Conservation (phyloP, 2,888 invertebrate genomes). For the Rhogogaster chlorosoma region DNA sequence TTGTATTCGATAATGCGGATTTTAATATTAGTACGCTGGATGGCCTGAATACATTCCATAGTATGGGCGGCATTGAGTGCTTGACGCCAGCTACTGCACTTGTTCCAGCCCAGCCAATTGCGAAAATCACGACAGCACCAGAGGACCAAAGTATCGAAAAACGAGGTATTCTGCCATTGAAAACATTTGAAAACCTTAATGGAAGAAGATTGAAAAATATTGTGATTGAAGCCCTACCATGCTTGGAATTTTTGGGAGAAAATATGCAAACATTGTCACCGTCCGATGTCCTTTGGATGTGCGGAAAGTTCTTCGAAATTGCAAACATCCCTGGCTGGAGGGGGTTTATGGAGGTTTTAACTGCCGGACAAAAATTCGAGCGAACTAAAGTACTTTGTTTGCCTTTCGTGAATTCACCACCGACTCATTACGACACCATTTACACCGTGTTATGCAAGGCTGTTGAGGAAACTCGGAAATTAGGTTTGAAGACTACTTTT, state of each 20-base stretch:
- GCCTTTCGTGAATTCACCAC: constrained; percentile 57
- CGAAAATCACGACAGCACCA: not conserved
- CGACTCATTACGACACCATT: constrained; percentile 59
- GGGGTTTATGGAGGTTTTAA: constrained; percentile 58
- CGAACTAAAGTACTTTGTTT: constrained; percentile 54
- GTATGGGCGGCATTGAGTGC: constrained; percentile 35
- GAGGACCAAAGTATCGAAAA: not conserved
- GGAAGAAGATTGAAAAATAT: constrained; percentile 51
- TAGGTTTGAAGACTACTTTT: not conserved
- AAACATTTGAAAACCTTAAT: constrained; percentile 42
- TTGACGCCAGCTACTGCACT: constrained; percentile 29
- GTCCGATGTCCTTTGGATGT: constrained; percentile 52
- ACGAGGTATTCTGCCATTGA: constrained; percentile 5
- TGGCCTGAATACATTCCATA: constrained; percentile 48
- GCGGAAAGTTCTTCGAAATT: constrained; percentile 52
- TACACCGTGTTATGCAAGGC: constrained; percentile 56
- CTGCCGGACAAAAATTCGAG: not conserved
- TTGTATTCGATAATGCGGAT: constrained; percentile 50
- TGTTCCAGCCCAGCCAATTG: not conserved
- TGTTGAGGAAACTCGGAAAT: not conserved
- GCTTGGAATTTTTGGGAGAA: constrained; percentile 19
- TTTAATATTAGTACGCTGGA: constrained; percentile 34
- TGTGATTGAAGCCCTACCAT: constrained; percentile 33
- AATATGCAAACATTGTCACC: not conserved
- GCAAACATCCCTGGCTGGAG: constrained; percentile 58